Conservation (phyloP, 2,888 invertebrate genomes). For the Caenorhabditis plicata region DNA sequence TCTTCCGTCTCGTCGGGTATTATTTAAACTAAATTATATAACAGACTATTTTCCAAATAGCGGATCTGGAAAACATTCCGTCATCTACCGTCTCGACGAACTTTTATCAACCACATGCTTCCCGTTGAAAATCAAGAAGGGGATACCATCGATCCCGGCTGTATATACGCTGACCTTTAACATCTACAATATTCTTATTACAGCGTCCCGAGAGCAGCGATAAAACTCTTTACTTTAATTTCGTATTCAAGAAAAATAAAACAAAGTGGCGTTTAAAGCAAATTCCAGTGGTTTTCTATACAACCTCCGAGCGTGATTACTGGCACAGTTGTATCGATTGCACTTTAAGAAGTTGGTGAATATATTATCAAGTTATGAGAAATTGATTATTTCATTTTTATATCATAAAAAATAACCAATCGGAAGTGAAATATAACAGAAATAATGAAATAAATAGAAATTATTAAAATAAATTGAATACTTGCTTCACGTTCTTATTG, state of each 20-base stretch:
- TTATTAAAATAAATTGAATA: too few species aligned
- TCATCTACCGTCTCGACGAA: conserved; percentile 51
- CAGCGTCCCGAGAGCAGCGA: conserved; percentile 27
- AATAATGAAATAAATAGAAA: too few species aligned
- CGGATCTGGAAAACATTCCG: conserved; percentile 35
- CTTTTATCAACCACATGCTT: conserved; percentile 36
- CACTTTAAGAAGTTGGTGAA: conserved; percentile 32
- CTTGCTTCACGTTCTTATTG: too few species aligned
- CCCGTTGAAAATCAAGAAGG: conserved; percentile 40
- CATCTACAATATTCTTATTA: conserved; percentile 3
- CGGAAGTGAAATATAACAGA: too few species aligned
- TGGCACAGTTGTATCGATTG: conserved; percentile 42
- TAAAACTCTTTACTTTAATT: conserved; percentile 58
- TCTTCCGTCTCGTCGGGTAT: conserved; percentile 51
- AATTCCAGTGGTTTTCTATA: conserved; percentile 43
- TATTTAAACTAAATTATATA: too few species aligned
- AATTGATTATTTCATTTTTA: too few species aligned
- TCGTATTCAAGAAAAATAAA: conserved; percentile 57
- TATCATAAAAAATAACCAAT: too few species aligned
- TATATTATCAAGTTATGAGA: background rate
- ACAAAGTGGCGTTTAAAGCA: conserved; percentile 58
- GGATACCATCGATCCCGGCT: conserved; percentile 35
- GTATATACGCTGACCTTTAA: conserved; percentile 3
- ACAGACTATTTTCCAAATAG: conserved; percentile 4
- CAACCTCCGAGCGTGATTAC: conserved; percentile 41